Percentiles rank a stretch among this genome's conserved stretches.
Evolutionary conservation across 2,797 vertebrate genomes (phyloP).

Genomic region (Hypotaenidia philippensis): DNA sequence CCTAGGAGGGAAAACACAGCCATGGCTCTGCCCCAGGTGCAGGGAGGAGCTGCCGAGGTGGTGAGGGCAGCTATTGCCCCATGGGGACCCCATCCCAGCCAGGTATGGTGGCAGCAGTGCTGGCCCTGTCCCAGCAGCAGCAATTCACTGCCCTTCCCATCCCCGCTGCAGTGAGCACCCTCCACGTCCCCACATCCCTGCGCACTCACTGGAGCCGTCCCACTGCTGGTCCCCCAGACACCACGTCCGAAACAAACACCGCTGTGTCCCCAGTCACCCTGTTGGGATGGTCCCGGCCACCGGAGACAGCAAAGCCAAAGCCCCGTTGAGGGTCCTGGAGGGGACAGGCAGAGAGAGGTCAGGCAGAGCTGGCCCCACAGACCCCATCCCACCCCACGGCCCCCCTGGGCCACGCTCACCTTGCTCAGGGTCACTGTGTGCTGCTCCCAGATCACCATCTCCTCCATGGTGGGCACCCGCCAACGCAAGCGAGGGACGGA

Average conservation of each 20-base stretch:
- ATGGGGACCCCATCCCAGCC: background rate
- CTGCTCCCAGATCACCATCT: constrained; percentile 96
- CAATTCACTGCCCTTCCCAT: rapidly evolving
- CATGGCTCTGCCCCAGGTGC: background rate
- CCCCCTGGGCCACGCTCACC: constrained; percentile 73
- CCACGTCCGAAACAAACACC: constrained; percentile 91
- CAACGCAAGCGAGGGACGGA: background rate
- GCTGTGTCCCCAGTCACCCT: constrained; percentile 79
- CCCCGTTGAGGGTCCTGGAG: constrained; percentile 90
- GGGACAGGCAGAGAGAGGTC: background rate
- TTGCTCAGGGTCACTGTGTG: constrained; percentile 90
- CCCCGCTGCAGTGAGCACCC: rapidly evolving
- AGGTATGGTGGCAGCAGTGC: background rate
- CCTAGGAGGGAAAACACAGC: constrained; percentile 72
- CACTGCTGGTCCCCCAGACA: constrained; percentile 88
- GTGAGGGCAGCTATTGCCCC: background rate
- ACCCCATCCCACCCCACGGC: rapidly evolving
- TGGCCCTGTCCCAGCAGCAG: background rate
- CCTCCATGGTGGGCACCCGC: constrained; percentile 90
- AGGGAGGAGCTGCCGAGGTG: background rate
- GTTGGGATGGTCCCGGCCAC: constrained; percentile 87
- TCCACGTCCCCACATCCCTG: rapidly evolving
- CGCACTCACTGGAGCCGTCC: constrained; percentile 91
- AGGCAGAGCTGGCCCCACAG: background rate
- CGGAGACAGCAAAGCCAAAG: constrained; percentile 95